These are phyloP conservation scores for Rhyzopertha dominica DNA, from an alignment of 1,140 invertebrate species.

Conservation along the genomic window DNA sequence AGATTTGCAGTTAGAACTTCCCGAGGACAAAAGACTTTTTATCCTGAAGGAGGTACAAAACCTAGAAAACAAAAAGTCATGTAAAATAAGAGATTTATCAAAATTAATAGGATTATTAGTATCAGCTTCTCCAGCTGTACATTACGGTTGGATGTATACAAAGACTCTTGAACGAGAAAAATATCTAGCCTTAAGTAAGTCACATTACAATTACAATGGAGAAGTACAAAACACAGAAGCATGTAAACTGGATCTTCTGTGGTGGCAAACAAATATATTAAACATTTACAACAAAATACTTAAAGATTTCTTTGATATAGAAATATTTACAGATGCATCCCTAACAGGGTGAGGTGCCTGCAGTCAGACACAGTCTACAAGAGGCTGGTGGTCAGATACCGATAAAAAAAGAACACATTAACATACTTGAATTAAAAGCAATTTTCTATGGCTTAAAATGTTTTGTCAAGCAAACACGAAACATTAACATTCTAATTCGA, in stretches of 20 bases:
- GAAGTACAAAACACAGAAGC: neutral
- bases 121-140: slow-evolving; percentile 23
- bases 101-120: slow-evolving; percentile 23
- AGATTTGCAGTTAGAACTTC: slow-evolving; percentile 22
- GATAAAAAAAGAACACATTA: slow-evolving; percentile 26
- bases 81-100: slow-evolving; percentile 29
- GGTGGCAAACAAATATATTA: slow-evolving; percentile 31
- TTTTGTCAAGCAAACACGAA: slow-evolving; percentile 22
- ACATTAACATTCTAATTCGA: slow-evolving; percentile 13
- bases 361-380: slow-evolving; percentile 15
- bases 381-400: slow-evolving; percentile 22
- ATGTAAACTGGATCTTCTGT: slow-evolving; percentile 23
- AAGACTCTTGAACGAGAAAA: slow-evolving; percentile 28
- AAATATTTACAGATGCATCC: slow-evolving; percentile 33
- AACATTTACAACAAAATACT: slow-evolving; percentile 17
- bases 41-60: slow-evolving; percentile 12
- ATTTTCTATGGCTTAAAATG: slow-evolving; percentile 26
- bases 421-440: slow-evolving; percentile 29
- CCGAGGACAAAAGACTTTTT: slow-evolving; percentile 14
- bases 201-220: slow-evolving; percentile 12
- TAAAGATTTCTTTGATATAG: slow-evolving; percentile 10
- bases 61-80: slow-evolving; percentile 7
- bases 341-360: slow-evolving; percentile 27
- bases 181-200: slow-evolving; percentile 5
- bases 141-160: slow-evolving; percentile 28